Evolutionary conservation across 2,797 vertebrate genomes (phyloP).

Genomic region (Loriculus beryllinus): DNA sequence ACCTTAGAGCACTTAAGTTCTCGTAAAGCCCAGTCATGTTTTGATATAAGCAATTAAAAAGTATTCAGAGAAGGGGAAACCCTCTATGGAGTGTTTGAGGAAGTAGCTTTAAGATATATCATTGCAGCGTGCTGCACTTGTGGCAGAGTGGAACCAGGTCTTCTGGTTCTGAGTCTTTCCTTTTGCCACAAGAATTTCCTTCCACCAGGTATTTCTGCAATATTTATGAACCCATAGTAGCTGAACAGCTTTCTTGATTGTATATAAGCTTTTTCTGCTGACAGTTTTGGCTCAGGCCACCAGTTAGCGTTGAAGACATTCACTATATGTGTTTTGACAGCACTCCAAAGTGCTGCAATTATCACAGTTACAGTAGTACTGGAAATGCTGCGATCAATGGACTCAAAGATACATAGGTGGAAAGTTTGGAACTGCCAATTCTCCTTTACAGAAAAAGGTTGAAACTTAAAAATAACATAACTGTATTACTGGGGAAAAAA

Average conservation of each 20-base stretch:
- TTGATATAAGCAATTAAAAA: background rate
- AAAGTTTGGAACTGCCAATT: background rate
- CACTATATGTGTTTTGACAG: background rate
- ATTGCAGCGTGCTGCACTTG: background rate
- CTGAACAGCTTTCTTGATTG: background rate
- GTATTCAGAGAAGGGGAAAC: background rate
- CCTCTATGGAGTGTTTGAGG: background rate
- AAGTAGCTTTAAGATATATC: background rate
- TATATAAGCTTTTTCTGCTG: background rate
- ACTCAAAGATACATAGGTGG: background rate
- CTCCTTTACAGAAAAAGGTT: background rate
- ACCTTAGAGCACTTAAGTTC: background rate
- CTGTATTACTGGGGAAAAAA: background rate
- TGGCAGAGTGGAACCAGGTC: background rate
- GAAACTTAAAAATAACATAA: background rate
- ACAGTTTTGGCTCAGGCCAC: background rate
- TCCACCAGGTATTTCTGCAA: background rate
- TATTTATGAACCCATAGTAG: background rate
- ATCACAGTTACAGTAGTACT: background rate
- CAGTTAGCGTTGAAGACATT: background rate
- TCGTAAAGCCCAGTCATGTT: background rate
- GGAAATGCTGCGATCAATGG: background rate
- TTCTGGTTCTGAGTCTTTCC: constrained; percentile 22
- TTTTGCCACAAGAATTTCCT: constrained; percentile 33
- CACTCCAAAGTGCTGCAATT: background rate